phyloP scores from a whole-genome alignment of 2,797 vertebrate species.

The Thalassophryne amazonica region DNA sequence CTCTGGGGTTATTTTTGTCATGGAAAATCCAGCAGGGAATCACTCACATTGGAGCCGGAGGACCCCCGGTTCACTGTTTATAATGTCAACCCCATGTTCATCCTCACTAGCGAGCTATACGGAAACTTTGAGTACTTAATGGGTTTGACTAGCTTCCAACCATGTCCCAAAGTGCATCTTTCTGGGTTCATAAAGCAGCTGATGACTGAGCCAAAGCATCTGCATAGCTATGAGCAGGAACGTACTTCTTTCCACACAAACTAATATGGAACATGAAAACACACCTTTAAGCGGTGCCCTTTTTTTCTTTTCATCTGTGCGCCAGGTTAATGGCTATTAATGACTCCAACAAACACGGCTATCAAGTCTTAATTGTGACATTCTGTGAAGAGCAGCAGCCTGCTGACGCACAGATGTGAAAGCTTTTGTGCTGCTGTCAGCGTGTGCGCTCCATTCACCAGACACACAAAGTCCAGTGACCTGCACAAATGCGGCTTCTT shows the following conservation, averaged over 20 bases:
- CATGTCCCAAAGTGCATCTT: background rate
- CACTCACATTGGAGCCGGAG: constrained; percentile 1
- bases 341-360: background rate
- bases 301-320: background rate
- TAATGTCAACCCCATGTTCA: too few relatives aligned
- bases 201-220: background rate
- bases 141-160: background rate
- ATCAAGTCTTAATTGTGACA: background rate
- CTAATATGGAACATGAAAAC: background rate
- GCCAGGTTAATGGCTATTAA: constrained; percentile 6
- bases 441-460: constrained; percentile 14
- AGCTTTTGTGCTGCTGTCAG: constrained; percentile 20
- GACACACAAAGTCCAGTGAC: constrained; percentile 28
- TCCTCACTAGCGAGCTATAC: too few relatives aligned
- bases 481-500: constrained; percentile 21
- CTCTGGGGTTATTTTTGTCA: constrained; percentile 61
- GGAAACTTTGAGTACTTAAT: too few relatives aligned
- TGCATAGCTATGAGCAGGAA: background rate
- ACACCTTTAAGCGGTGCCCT: background rate
- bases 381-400: constrained; percentile 5
- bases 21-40: constrained; percentile 34
- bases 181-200: background rate
- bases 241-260: background rate
- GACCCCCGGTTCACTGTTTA: background rate
- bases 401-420: background rate